These are phyloP conservation scores for Isaurus tuberculatus DNA, from an alignment of 92 coral and sea anemone species.

Conservation along the genomic window DNA sequence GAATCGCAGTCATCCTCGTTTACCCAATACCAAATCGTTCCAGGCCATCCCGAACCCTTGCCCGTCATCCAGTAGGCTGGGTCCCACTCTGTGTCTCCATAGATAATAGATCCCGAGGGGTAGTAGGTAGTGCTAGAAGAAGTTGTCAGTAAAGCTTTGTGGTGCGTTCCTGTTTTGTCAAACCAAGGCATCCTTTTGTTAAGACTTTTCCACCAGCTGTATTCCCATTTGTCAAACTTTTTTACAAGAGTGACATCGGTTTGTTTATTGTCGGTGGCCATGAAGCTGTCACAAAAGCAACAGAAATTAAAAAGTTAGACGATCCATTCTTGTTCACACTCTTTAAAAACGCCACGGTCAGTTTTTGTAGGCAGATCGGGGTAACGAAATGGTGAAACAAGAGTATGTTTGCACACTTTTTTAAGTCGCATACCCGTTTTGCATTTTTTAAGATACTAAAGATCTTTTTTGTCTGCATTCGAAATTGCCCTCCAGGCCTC, in stretches of 20 bases:
- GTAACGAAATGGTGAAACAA: too few species aligned
- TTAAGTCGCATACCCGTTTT: too few species aligned
- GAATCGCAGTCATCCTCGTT: constrained; percentile 85
- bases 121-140: constrained; percentile 55
- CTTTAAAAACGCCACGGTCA: too few species aligned
- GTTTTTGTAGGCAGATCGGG: too few species aligned
- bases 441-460: too few species aligned
- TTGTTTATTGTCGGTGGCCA: constrained; percentile 67
- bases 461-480: too few species aligned
- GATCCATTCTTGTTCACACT: too few species aligned
- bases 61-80: constrained; percentile 82
- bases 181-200: constrained; percentile 86
- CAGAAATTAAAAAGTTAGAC: background rate
- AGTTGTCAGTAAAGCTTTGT: constrained; percentile 74
- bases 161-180: constrained; percentile 54
- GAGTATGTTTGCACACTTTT: too few species aligned
- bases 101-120: constrained; percentile 81
- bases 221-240: constrained; percentile 73
- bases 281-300: constrained; percentile 48
- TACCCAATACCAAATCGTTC: constrained; percentile 88
- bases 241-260: constrained; percentile 61
- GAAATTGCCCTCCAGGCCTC: too few species aligned
- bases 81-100: constrained; percentile 65
- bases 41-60: constrained; percentile 66
- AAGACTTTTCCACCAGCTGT: constrained; percentile 61